phyloP scores from a whole-genome alignment of 2,113 vertebrate genomes.

The Penelope pileata region DNA sequence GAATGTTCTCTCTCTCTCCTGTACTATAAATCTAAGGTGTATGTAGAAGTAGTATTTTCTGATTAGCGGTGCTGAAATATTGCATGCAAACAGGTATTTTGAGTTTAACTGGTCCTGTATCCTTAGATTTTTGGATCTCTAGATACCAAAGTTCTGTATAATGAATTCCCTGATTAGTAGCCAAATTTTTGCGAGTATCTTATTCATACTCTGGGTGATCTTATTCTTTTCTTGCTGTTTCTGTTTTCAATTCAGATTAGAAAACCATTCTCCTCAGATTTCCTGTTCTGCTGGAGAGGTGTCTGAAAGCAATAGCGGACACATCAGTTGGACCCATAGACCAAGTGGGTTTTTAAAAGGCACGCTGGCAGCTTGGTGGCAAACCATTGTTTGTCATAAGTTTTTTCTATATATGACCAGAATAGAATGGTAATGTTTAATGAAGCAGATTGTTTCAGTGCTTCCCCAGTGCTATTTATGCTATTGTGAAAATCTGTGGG shows the following conservation, averaged over 20 bases:
- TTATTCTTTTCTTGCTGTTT: neutral
- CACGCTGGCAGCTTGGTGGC: neutral
- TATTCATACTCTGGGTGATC: neutral
- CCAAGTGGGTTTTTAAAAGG: neutral
- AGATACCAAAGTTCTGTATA: neutral
- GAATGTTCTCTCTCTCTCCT: neutral
- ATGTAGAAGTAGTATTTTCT: constrained; percentile 15
- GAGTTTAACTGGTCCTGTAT: neutral
- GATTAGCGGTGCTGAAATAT: neutral
- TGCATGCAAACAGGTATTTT: neutral
- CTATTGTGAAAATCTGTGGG: neutral
- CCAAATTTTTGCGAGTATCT: constrained; percentile 2
- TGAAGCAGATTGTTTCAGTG: neutral
- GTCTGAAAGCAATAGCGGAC: neutral
- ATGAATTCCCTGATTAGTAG: neutral
- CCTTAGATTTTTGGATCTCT: neutral
- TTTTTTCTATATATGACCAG: neutral
- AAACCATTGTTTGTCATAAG: neutral
- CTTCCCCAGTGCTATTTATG: neutral
- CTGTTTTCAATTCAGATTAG: neutral
- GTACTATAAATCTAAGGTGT: neutral
- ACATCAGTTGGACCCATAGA: neutral
- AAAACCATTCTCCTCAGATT: neutral
- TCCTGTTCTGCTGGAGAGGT: neutral
- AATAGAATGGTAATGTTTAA: neutral